Evolutionary conservation across 2,888 invertebrate species (phyloP), one percentile per base, ranked within the genome.

Genomic region (Thera obeliscata): DNA sequence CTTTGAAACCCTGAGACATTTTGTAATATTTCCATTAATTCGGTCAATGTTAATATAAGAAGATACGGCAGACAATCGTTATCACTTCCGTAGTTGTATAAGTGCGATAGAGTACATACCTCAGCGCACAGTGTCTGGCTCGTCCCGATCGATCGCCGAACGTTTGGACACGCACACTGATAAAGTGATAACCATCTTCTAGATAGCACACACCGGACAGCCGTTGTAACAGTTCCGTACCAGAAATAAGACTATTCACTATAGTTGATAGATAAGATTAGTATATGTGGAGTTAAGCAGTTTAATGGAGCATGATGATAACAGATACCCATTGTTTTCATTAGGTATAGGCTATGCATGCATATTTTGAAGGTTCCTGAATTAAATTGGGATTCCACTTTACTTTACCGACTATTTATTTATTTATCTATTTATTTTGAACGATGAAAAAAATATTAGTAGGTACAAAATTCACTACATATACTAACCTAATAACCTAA

Each of bases 111-210:
- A 73, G 73, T 71, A 74, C 70, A 36, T 55, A 74, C 70, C 46
- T 55, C 61, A 38, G 62, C 52, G 62, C 54, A 36, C 52, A 67
- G 36, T 43, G 43, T 22, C 35, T 3, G 35, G 52, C 36, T 11
- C 50, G 62, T 56, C 70, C 71, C 81, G 79, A 84, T 84, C 84
- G 84, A 85, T 84, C 78, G 75, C 75, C 64, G 81, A 74, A 74
- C 79, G 77, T 76, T 74, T 70, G 75, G 80, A 82, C 91, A 91
- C 90, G 90, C 84, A 81, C 81, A 67, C 74, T 81, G 89, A 88
- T 89, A 87, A 80, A 77, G 61, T 83, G 90, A 92, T 90, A 87
- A 81, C 71, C 75, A 89, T 89, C 87, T 81, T 74, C 71, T 68
- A 84, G 90, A 91, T 90, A 89, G 76, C 80, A 80, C 81, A 80